These are phyloP conservation scores for Aplochiton taeniatus DNA, from an alignment of 2,797 vertebrate species.

Conservation along the genomic window DNA sequence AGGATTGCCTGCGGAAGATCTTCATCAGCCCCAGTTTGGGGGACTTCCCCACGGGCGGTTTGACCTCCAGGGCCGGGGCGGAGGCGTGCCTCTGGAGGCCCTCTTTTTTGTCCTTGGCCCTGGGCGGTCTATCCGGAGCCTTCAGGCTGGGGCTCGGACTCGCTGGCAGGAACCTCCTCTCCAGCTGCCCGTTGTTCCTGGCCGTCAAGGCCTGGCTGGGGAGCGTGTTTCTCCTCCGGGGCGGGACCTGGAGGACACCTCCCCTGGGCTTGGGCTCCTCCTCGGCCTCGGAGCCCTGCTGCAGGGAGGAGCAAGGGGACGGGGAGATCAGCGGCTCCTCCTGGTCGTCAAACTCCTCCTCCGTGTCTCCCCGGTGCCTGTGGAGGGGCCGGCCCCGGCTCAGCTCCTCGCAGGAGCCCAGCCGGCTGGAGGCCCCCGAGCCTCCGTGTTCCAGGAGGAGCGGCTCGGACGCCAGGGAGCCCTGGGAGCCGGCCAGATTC, in stretches of 20 bases:
- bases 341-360: constrained; percentile 46
- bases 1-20: constrained; percentile 76
- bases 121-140: constrained; percentile 64
- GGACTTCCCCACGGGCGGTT: constrained; percentile 60
- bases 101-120: constrained; percentile 62
- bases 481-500: constrained; percentile 60
- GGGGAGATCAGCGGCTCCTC: constrained; percentile 48
- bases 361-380: constrained; percentile 46
- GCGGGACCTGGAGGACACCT: constrained; percentile 53
- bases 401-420: constrained; percentile 67
- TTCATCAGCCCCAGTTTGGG: constrained; percentile 72
- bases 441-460: constrained; percentile 56
- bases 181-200: constrained; percentile 28
- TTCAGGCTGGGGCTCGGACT: constrained; percentile 63
- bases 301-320: constrained; percentile 47
- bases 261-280: constrained; percentile 51
- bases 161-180: constrained; percentile 6
- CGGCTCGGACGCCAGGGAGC: constrained; percentile 68
- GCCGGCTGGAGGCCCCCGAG: constrained; percentile 70
- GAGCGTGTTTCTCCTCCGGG: constrained; percentile 66
- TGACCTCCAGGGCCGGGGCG: constrained; percentile 67
- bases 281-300: constrained; percentile 47
- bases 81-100: constrained; percentile 76
- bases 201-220: constrained; percentile 62
- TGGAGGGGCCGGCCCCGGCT: constrained; percentile 35